Conservation (phyloP, 1,140 invertebrate species). For the Arion vulgaris region DNA sequence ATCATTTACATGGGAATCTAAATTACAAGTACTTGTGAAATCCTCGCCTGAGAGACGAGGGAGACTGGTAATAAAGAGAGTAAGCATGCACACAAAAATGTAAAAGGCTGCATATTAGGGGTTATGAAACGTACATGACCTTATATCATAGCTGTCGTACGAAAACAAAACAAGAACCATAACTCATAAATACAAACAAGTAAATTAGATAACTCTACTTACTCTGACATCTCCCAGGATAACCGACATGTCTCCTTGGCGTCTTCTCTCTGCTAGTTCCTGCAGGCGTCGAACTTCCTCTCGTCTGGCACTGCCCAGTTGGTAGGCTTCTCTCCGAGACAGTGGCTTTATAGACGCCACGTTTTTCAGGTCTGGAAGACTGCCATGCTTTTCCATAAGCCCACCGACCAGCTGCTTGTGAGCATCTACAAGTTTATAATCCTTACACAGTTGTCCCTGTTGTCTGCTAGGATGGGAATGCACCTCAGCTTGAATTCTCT, state of each 20-base stretch:
- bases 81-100: no score
- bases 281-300: slow-evolving; percentile 92
- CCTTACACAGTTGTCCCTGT: slow-evolving; percentile 57
- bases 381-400: slow-evolving; percentile 67
- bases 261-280: slow-evolving; percentile 85
- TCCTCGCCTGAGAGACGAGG: no score
- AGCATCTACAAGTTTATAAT: slow-evolving; percentile 89
- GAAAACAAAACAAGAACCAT: no score
- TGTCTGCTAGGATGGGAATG: slow-evolving; percentile 67
- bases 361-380: slow-evolving; percentile 90
- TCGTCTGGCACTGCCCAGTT: slow-evolving; percentile 90
- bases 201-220: no score
- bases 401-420: slow-evolving; percentile 40
- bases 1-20: no score
- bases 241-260: slow-evolving; percentile 69
- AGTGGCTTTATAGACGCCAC: slow-evolving; percentile 79
- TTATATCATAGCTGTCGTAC: no score
- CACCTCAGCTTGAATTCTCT: slow-evolving; percentile 67
- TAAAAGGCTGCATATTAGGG: no score
- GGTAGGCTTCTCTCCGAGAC: slow-evolving; percentile 94
- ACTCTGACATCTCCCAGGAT: slow-evolving; percentile 86
- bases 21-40: no score
- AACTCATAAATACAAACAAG: no score
- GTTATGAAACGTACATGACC: no score
- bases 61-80: no score